Evolutionary conservation across 2,113 vertebrate genomes (phyloP).

Genomic region (Phyllostomus discolor): DNA sequence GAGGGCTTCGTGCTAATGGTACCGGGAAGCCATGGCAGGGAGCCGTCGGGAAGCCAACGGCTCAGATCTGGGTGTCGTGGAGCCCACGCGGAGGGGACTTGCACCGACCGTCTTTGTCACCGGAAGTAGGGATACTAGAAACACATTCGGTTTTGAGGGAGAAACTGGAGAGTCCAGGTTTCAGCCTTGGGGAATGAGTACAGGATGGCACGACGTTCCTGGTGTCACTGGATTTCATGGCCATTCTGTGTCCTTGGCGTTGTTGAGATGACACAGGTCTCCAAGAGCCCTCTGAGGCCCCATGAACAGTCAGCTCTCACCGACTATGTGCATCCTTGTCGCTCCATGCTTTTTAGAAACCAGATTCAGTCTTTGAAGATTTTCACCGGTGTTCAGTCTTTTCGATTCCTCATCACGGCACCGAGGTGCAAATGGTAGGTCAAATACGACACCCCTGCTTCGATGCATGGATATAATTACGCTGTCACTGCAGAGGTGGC

Average conservation of each 20-base stretch:
- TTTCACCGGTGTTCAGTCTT: not conserved
- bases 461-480: not conserved
- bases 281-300: too few relatives aligned
- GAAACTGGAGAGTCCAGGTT: not conserved
- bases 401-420: not conserved
- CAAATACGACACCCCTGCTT: rapidly evolving
- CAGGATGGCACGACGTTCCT: not conserved
- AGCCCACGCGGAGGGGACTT: not conserved
- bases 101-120: not conserved
- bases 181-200: not conserved
- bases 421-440: not conserved
- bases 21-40: rapidly evolving
- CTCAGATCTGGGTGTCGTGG: not conserved
- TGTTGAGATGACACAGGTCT: not conserved
- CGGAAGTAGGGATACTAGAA: not conserved
- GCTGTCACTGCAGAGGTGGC: not conserved
- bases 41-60: rapidly evolving
- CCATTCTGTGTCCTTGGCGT: rapidly evolving
- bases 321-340: too few relatives aligned
- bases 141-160: not conserved
- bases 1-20: rapidly evolving
- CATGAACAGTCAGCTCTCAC: too few relatives aligned
- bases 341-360: not conserved
- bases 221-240: not conserved
- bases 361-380: not conserved